These are phyloP conservation scores for Pocillopora damicornis DNA, from an alignment of 64 coral and sea anemone species.

Conservation along the genomic window DNA sequence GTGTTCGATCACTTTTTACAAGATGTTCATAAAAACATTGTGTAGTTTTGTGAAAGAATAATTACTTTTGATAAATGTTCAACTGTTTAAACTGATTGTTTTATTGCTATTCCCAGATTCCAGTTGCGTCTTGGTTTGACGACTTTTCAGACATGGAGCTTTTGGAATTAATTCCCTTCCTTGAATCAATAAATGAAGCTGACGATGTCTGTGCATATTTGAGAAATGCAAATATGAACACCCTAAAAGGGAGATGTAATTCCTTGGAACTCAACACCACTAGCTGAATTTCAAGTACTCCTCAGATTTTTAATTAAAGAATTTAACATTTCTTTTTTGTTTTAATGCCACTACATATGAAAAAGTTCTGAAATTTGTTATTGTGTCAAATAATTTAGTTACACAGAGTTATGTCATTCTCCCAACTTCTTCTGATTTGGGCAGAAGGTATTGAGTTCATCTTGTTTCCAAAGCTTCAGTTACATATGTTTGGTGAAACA, in stretches of 20 bases:
- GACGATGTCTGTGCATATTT: conserved; percentile 86
- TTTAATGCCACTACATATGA: neutral
- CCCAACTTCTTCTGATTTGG: no score
- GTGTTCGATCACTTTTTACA: no score
- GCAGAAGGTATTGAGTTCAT: no score
- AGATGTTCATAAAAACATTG: no score
- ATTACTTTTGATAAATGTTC: no score
- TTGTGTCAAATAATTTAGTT: neutral
- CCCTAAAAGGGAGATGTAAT: conserved; percentile 11
- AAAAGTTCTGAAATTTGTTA: neutral
- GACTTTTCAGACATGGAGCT: conserved; percentile 73
- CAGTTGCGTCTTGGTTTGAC: conserved; percentile 92
- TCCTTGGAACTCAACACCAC: neutral
- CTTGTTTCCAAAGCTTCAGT: no score
- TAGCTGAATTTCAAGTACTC: neutral
- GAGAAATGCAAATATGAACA: conserved; percentile 66
- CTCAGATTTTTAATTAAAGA: neutral
- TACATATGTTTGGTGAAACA: no score
- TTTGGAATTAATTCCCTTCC: conserved; percentile 78
- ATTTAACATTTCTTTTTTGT: neutral
- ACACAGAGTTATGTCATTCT: no score
- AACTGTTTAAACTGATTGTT: neutral
- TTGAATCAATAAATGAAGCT: conserved; percentile 64
- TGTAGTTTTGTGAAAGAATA: no score
- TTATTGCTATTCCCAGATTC: conserved; percentile 43